Evolutionary conservation across 1,140 invertebrate species (phyloP).

Genomic region (Rhynchophorus ferrugineus): DNA sequence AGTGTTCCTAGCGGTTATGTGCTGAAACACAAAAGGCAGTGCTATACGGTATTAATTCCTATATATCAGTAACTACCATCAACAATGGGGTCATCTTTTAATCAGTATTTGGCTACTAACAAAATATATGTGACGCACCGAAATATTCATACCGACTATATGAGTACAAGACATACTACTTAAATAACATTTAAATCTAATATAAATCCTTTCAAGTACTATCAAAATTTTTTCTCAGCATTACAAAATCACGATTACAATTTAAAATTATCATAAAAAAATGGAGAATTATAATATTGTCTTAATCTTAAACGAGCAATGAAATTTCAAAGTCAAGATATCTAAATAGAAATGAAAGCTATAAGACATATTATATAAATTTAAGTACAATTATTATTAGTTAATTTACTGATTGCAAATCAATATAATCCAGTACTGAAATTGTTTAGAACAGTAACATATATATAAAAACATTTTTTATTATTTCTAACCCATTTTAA

Average conservation of each 20-base stretch:
- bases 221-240: neutral
- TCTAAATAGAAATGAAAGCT: too few relatives aligned
- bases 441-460: too few relatives aligned
- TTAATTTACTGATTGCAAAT: too few relatives aligned
- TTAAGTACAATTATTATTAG: neutral
- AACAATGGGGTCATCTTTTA: constrained; percentile 10
- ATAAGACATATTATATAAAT: too few relatives aligned
- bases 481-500: neutral
- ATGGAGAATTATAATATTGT: neutral
- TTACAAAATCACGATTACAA: neutral
- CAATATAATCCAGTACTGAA: too few relatives aligned
- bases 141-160: neutral
- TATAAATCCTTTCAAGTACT: neutral
- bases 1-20: constrained; percentile 41
- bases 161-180: neutral
- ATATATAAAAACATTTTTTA: too few relatives aligned
- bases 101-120: neutral
- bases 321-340: too few relatives aligned
- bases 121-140: neutral
- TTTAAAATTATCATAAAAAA: neutral
- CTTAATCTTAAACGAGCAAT: neutral
- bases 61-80: constrained; percentile 19
- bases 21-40: constrained; percentile 42
- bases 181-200: neutral
- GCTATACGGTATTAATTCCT: constrained; percentile 39